Evolutionary conservation across 2,113 vertebrate genomes (phyloP).

Genomic region (Caranx melampygus): DNA sequence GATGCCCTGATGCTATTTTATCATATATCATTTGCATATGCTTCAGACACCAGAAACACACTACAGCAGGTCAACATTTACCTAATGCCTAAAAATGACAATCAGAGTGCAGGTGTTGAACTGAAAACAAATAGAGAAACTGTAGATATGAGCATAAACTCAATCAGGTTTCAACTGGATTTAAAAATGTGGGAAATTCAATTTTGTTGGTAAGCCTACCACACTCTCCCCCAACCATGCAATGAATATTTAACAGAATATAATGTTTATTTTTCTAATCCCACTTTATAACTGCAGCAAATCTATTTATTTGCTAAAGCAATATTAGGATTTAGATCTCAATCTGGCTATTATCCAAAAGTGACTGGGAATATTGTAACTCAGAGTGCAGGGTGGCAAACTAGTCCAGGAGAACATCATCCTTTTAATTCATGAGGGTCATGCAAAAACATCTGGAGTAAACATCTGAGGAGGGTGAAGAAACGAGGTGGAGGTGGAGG

Average conservation of each 20-base stretch:
- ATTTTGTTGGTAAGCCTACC: neutral
- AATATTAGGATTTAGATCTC: neutral
- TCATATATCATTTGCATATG: too few relatives aligned
- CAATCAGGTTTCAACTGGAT: neutral
- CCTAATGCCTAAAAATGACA: neutral
- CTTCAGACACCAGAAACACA: too few relatives aligned
- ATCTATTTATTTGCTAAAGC: neutral
- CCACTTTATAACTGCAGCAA: slow-evolving; percentile 13
- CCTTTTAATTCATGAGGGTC: slow-evolving; percentile 32
- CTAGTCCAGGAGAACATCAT: neutral
- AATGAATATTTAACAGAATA: neutral
- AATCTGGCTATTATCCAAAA: slow-evolving; percentile 2
- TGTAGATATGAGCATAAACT: neutral
- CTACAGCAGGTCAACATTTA: neutral
- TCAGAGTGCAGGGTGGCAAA: neutral
- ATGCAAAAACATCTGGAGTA: slow-evolving; percentile 4
- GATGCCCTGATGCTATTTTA: too few relatives aligned
- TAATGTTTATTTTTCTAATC: neutral
- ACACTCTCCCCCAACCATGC: neutral
- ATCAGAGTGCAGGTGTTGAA: too few relatives aligned
- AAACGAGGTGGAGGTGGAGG: neutral
- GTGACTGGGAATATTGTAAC: neutral
- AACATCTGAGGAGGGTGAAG: neutral
- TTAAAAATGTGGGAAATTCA: neutral
- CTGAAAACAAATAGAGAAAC: neutral